Conservation (phyloP, 2,113 vertebrate genomes). For the Orthonyx spaldingii region DNA sequence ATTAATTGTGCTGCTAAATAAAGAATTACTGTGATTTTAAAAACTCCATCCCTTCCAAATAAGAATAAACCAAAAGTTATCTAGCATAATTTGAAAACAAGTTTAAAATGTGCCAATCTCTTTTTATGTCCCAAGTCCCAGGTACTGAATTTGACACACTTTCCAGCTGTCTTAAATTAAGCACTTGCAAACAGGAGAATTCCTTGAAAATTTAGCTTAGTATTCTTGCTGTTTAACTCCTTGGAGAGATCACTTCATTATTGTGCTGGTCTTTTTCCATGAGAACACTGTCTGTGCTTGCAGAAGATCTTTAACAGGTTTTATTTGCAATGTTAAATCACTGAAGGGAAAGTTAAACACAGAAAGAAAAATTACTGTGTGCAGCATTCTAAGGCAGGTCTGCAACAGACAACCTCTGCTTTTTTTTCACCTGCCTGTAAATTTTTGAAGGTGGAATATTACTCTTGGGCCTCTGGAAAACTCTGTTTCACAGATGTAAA, state of each 20-base stretch:
- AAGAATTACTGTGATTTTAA: not conserved
- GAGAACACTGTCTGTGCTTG: not conserved
- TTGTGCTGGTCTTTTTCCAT: not conserved
- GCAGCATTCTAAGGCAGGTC: not conserved
- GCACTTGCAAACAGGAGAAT: not conserved
- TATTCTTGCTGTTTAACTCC: constrained; percentile 21
- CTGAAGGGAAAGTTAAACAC: constrained; percentile 29
- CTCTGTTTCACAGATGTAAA: not conserved
- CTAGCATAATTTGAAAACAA: not conserved
- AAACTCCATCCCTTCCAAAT: not conserved
- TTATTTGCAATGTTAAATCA: constrained; percentile 51
- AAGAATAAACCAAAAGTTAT: not conserved
- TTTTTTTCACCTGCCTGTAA: not conserved
- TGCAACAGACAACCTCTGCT: not conserved
- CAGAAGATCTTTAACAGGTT: constrained; percentile 27
- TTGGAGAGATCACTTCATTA: constrained; percentile 4
- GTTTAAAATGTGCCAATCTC: not conserved
- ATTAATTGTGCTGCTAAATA: not conserved
- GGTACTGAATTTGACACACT: not conserved
- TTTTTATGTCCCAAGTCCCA: not conserved
- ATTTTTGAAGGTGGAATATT: not conserved
- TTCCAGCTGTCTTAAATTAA: not conserved
- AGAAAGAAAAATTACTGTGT: constrained; percentile 26
- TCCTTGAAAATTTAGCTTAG: not conserved
- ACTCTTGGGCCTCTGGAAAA: not conserved